Evolutionary conservation across 1,140 invertebrate species (phyloP).

Genomic region (Tetranychus urticae): DNA sequence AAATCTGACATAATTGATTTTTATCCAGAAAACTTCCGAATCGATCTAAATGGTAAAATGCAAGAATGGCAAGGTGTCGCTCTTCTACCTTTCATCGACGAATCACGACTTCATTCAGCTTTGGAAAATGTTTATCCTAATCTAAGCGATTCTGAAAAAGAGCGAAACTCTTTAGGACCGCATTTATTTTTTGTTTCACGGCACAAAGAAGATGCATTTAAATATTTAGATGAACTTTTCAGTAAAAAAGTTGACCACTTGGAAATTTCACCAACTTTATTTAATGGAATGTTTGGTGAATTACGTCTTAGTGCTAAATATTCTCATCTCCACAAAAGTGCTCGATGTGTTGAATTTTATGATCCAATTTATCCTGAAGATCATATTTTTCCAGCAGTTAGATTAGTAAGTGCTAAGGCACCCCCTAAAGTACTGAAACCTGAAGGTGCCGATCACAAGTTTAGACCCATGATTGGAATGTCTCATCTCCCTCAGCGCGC

Average conservation of each 20-base stretch:
- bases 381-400: conserved; percentile 49
- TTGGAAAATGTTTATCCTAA: conserved; percentile 49
- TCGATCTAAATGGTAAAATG: conserved; percentile 97
- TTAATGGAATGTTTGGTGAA: conserved; percentile 5
- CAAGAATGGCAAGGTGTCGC: conserved; percentile 90
- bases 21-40: conserved; percentile 94
- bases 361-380: conserved; percentile 53
- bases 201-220: not conserved
- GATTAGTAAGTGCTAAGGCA: conserved; percentile 33
- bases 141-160: conserved; percentile 53
- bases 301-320: not conserved
- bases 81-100: conserved; percentile 90
- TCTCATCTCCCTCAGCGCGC: not conserved
- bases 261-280: not conserved
- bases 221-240: not conserved
- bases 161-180: conserved; percentile 10
- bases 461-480: not conserved
- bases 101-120: conserved; percentile 64
- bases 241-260: not conserved
- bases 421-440: conserved; percentile 47
- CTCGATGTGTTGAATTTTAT: conserved; percentile 40
- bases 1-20: conserved; percentile 93
- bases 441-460: not conserved
- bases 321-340: conserved; percentile 9
- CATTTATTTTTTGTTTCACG: conserved; percentile 8